These are phyloP conservation scores for Rallus crepitans DNA, from an alignment of 2,797 vertebrate genomes.

Conservation along the genomic window DNA sequence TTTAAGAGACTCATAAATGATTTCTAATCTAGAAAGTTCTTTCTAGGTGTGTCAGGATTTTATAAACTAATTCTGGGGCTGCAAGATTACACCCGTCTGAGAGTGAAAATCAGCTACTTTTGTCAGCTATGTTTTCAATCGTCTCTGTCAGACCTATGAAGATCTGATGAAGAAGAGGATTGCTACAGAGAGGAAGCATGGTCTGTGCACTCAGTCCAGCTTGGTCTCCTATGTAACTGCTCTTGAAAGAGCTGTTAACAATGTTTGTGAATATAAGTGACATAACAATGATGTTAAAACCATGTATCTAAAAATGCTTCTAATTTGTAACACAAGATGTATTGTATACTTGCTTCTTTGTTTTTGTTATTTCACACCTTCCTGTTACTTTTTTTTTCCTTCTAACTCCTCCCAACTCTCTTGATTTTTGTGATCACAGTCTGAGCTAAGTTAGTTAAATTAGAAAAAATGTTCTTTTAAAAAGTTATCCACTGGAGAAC, in stretches of 20 bases:
- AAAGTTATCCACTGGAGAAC: conserved; percentile 1
- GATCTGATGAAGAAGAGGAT: neutral
- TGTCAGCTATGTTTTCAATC: neutral
- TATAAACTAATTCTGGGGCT: neutral
- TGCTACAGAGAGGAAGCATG: neutral
- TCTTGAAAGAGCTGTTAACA: neutral
- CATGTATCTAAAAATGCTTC: neutral
- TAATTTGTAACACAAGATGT: neutral
- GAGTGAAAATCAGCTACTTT: neutral
- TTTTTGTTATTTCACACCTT: neutral
- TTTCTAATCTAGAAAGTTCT: neutral
- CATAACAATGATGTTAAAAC: neutral
- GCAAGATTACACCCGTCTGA: neutral
- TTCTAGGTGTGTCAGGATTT: neutral
- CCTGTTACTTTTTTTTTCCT: neutral
- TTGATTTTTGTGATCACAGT: neutral
- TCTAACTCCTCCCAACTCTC: neutral
- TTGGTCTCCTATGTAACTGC: neutral
- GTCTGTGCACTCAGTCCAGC: neutral
- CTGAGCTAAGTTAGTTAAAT: neutral
- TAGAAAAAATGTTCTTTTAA: neutral
- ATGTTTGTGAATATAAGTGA: neutral
- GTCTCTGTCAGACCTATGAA: neutral
- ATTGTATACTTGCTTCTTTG: neutral
- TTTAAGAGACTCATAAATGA: neutral